These are phyloP conservation scores for Notodonta ziczac DNA, from an alignment of 2,888 invertebrate genomes.

Conservation along the genomic window DNA sequence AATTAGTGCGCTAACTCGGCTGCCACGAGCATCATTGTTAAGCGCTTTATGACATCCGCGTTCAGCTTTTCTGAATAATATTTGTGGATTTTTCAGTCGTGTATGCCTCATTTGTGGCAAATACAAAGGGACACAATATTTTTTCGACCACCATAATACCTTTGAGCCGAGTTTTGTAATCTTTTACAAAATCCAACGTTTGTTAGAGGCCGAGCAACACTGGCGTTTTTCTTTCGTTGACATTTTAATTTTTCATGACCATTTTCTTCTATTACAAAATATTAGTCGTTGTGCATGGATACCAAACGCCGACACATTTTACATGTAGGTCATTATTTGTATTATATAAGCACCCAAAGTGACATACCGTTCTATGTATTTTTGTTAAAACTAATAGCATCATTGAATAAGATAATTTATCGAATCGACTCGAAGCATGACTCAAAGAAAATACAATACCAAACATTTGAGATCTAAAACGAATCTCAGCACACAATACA, in stretches of 20 bases:
- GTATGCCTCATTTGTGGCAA: constrained; percentile 47
- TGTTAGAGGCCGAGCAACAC: constrained; percentile 27
- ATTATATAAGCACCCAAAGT: not conserved
- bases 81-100: constrained; percentile 63
- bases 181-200: constrained; percentile 27
- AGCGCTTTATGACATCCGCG: constrained; percentile 53
- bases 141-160: constrained; percentile 39
- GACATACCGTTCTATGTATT: not conserved
- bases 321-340: constrained; percentile 1
- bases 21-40: constrained; percentile 61
- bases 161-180: constrained; percentile 44
- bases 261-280: constrained; percentile 15
- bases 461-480: constrained; percentile 1
- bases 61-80: constrained; percentile 53
- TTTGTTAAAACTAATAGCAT: not conserved
- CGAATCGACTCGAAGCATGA: not conserved
- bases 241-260: constrained; percentile 26
- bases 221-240: constrained; percentile 22
- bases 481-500: constrained; percentile 1
- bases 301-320: constrained; percentile 20
- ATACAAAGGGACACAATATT: constrained; percentile 53
- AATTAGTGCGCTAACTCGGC: constrained; percentile 65
- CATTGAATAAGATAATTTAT: not conserved
- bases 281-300: constrained; percentile 11
- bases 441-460: not conserved